Conservation (phyloP, 2,113 vertebrate species). For the Colistium nudipinnis region DNA sequence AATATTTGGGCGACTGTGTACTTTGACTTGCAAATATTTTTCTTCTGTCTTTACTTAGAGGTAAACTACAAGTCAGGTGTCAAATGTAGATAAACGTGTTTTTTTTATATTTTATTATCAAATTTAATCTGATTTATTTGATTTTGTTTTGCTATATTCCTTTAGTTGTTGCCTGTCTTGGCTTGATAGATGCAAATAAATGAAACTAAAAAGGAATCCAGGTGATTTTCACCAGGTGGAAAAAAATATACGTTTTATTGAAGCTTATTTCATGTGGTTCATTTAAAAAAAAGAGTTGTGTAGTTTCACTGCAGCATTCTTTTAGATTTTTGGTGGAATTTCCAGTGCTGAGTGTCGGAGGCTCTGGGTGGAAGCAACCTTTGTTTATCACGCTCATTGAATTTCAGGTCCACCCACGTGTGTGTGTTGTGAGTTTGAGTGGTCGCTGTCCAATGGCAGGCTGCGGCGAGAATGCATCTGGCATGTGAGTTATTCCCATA, state of each 20-base stretch:
- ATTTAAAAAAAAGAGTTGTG: no score
- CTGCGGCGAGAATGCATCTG: constrained; percentile 44
- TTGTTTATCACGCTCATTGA: constrained; percentile 44
- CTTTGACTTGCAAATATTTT: no score
- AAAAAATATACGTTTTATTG: neutral
- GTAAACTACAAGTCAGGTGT: no score
- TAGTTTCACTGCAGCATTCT: neutral
- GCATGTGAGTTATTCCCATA: constrained; percentile 44
- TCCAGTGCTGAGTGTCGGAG: constrained; percentile 11
- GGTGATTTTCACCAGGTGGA: no score
- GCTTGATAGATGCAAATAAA: no score
- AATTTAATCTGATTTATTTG: no score
- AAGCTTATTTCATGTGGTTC: no score
- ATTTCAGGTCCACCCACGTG: constrained; percentile 63
- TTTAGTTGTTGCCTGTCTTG: no score
- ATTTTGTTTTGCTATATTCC: no score
- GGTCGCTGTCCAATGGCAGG: constrained; percentile 46
- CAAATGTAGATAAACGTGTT: no score
- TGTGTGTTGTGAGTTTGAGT: constrained; percentile 48
- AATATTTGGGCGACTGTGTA: neutral
- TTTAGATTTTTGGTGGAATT: neutral
- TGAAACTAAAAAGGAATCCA: no score
- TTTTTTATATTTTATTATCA: no score
- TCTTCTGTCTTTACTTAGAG: neutral
- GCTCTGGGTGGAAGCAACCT: constrained; percentile 38